Percentiles rank a stretch among this genome's conserved stretches.
phyloP scores from a whole-genome alignment of 2,797 vertebrate species.

The Rallus crepitans region DNA sequence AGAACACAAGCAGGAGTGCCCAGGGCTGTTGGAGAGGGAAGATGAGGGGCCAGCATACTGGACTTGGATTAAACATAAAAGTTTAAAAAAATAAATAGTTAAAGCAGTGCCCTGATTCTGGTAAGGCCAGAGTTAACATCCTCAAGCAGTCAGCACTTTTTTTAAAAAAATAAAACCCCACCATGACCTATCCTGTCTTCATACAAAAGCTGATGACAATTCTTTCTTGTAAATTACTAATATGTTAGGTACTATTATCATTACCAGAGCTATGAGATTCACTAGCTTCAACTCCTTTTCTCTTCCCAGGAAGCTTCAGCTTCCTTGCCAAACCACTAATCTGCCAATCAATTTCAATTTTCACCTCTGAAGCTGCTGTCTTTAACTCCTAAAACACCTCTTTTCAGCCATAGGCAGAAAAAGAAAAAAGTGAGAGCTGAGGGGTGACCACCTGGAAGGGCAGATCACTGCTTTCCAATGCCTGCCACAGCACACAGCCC shows the following conservation, averaged over 20 bases:
- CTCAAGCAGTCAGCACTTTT: background rate
- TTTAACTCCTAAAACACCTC: background rate
- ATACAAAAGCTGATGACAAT: background rate
- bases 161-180: background rate
- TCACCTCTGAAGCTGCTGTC: background rate
- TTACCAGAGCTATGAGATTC: background rate
- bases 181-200: background rate
- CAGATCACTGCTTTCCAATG: background rate
- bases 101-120: background rate
- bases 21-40: too few species aligned
- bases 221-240: background rate
- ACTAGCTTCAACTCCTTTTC: background rate
- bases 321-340: background rate
- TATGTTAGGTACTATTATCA: background rate
- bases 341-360: background rate
- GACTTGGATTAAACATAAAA: background rate
- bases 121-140: too few species aligned
- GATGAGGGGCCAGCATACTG: background rate
- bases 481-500: rapidly evolving
- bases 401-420: background rate
- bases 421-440: background rate
- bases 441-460: background rate
- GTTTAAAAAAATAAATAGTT: background rate
- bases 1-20: background rate
- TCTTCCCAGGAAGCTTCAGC: background rate